Evolutionary conservation across 1,140 invertebrate genomes (phyloP), one percentile per base, ranked within the genome.

Genomic region (Steinernema khuongi): DNA sequence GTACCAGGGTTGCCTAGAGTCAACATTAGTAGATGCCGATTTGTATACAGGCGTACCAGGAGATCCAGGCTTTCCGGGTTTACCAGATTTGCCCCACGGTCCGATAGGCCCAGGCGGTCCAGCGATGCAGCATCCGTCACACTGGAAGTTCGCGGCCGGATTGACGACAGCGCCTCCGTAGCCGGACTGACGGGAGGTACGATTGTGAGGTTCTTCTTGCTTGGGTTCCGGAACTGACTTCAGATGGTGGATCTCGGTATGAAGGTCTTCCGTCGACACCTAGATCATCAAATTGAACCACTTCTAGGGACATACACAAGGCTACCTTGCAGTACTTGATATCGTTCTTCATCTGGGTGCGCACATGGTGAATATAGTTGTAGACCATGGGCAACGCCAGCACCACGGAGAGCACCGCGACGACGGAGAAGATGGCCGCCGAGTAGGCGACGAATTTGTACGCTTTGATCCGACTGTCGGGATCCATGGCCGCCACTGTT

Each of bases 101-200:
- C 32, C 33, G 7, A 28, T 32, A 1, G 26, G 17, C 26, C 68
- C 67, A 60, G 50, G 50, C 4, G 50, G 11, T 7, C 50, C 50
- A 7, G 50, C 14, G 14, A 60, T 60, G 26, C 50, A 60, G 26
- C 50, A 60, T 60, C 50, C 50, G 19, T 60, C 50, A 22, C 50
- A 60, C 22, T 60, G 50, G 22, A 60, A 14, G 26, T 73, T 66
- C 17, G 31, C 18, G 29, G 72, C 31, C 0, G 72, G 31, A 11
- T 73, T 68, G 28, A 68, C 66, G 68, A 73, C 72, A 29, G 67
- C 72, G 19, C 30, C 72, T 28, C 68, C 66, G 66, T 68, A 68
- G 28, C 66, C 67, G 19, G 72, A 66, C 66, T 73, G 72, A 73
- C 72, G 72, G 22, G 72, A 50, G 50, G 72, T 73, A 68, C 72